Percentiles rank a stretch among this genome's conserved stretches.
These are phyloP conservation scores for Tricholauxania praeusta DNA, from an alignment of 2,888 invertebrate genomes.

Conservation along the genomic window DNA sequence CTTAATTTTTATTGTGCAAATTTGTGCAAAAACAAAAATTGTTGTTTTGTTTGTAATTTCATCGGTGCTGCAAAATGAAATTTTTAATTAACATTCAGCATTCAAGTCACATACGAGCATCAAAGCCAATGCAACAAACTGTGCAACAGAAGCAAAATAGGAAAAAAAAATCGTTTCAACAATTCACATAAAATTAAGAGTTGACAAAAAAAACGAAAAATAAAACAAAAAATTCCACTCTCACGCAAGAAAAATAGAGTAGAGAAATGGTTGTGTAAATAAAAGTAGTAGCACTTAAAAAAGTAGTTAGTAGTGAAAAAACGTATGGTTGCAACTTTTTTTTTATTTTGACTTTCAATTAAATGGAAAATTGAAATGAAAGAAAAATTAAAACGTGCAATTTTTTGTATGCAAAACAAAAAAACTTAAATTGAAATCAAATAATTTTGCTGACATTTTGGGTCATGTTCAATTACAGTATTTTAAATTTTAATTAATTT, in stretches of 20 bases:
- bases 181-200: conserved; percentile 18
- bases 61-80: conserved; percentile 17
- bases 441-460: conserved; percentile 11
- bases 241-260: conserved; percentile 6
- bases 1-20: neutral
- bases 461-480: neutral
- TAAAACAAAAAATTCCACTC: conserved; percentile 20
- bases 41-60: conserved; percentile 4
- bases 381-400: conserved; percentile 16
- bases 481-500: too few relatives aligned
- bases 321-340: conserved; percentile 17
- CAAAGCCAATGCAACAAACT: conserved; percentile 39
- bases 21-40: neutral
- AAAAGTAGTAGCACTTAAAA: neutral
- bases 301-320: conserved; percentile 8
- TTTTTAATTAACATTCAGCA: conserved; percentile 45
- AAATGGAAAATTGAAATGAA: neutral
- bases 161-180: neutral
- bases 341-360: neutral
- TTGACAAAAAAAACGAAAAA: conserved; percentile 1
- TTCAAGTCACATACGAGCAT: conserved; percentile 36
- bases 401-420: neutral
- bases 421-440: conserved; percentile 3
- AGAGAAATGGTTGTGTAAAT: conserved; percentile 38
- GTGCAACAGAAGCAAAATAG: conserved; percentile 9